Evolutionary conservation across 2,797 vertebrate species (phyloP), one percentile per base, ranked within the genome.

Genomic region (Lutjanus argentimaculatus): DNA sequence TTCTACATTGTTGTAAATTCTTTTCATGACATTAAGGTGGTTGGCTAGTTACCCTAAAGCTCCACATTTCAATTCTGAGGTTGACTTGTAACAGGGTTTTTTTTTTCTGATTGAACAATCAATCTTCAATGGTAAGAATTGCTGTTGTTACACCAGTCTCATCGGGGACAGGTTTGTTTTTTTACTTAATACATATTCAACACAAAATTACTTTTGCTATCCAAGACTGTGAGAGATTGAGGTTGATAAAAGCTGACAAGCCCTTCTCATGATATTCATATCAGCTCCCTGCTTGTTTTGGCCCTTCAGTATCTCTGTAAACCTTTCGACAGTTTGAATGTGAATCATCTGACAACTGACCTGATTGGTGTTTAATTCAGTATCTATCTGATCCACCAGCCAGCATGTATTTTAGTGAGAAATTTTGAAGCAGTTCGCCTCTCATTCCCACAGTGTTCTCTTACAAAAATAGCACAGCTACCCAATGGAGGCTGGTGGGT

Each of bases 341-440:
- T 68, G 52, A 77, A 80, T 74, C 40, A 62, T 77, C 30, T 40
- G 10, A 49, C 57, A 53, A 70, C 55, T 68, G n/a, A 52, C 49
- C 30, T 55, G 63, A 75, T 77, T 67, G 30, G 30, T 36, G 30
- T 36, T 36, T 36, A 36, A 36, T 36, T 36, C 30, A 36, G 30
- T 36, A 6, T 36, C 4, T 36, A 36, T 3, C 30, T 36, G 30
- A 36, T 36, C 30, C 30, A 36, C 30, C 30, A 36, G 6, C 30
- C 30, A 36, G 30, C 30, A 36, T 30, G 25, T 30, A 30, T 30
- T 30, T 30, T 30, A 30, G 25, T 30, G 25, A 30, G 2, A 30
- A 30, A 30, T 30, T 30, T 4, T 30, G 25, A 30, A 30, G 30
- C 30, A 36, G 30, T 36, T 36, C 30, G 30, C 30, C 30, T 36